Conservation (phyloP, 2,797 vertebrate species). For the Sitta carolinensis region DNA sequence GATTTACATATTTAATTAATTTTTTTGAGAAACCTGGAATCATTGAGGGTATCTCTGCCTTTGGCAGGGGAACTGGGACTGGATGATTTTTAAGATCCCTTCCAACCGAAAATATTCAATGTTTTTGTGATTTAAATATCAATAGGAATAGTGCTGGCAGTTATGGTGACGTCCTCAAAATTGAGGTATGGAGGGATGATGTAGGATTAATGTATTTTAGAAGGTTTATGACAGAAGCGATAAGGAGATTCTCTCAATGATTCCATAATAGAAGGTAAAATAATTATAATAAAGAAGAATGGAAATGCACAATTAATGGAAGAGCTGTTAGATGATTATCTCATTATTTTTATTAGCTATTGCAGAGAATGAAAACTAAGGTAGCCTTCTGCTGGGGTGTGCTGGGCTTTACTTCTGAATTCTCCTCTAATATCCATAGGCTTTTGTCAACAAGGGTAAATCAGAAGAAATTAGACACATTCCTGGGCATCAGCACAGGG, state of each 20-base stretch:
- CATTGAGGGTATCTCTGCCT: neutral
- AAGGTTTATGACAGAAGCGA: neutral
- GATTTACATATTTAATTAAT: neutral
- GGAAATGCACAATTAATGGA: neutral
- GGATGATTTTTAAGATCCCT: neutral
- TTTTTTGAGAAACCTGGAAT: neutral
- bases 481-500: neutral
- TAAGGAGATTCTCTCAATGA: neutral
- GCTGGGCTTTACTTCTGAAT: neutral
- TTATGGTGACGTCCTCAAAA: neutral
- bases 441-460: neutral
- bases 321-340: neutral
- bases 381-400: neutral
- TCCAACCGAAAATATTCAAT: neutral
- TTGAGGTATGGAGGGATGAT: fast-evolving
- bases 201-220: neutral
- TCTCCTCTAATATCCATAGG: neutral
- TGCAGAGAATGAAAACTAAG: neutral
- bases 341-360: neutral
- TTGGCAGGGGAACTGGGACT: neutral
- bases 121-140: neutral
- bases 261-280: neutral
- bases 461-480: neutral
- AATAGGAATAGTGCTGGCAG: neutral
- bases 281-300: neutral